Conservation (phyloP, 1,140 invertebrate genomes). For the Zaprionus kolodkinae region DNA sequence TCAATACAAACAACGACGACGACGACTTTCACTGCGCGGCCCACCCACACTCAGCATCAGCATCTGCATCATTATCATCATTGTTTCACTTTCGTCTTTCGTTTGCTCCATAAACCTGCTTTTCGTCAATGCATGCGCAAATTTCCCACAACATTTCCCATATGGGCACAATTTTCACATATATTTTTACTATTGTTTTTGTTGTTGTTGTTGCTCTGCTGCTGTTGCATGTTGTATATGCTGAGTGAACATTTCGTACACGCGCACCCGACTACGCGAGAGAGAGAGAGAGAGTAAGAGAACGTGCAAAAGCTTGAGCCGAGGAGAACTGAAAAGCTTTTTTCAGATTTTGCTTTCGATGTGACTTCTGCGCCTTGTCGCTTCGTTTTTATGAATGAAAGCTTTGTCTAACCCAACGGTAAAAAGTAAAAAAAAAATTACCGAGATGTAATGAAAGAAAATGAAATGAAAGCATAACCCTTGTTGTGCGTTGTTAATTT, state of each 20-base stretch:
- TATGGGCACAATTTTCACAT: constrained; percentile 13
- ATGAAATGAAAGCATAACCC: not conserved
- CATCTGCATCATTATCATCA: constrained; percentile 8
- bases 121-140: constrained; percentile 39
- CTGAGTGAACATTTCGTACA: constrained; percentile 38
- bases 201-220: constrained; percentile 35
- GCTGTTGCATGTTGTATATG: constrained; percentile 53
- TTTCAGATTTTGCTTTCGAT: constrained; percentile 40
- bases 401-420: constrained; percentile 28
- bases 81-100: constrained; percentile 46
- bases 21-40: constrained; percentile 35
- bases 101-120: constrained; percentile 71
- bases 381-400: constrained; percentile 71
- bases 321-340: constrained; percentile 12
- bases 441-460: constrained; percentile 6
- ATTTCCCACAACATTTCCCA: constrained; percentile 70
- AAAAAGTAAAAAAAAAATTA: constrained; percentile 26
- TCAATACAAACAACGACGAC: not conserved
- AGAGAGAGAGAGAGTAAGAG: constrained; percentile 1
- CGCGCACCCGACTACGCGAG: constrained; percentile 21
- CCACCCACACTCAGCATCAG: not conserved
- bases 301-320: constrained; percentile 40
- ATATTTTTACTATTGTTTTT: constrained; percentile 16
- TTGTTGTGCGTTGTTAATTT: too few relatives aligned
- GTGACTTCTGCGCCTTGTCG: constrained; percentile 55